These are phyloP conservation scores for Lysiphlebus fabarum DNA, from an alignment of 1,140 invertebrate genomes.

Conservation along the genomic window DNA sequence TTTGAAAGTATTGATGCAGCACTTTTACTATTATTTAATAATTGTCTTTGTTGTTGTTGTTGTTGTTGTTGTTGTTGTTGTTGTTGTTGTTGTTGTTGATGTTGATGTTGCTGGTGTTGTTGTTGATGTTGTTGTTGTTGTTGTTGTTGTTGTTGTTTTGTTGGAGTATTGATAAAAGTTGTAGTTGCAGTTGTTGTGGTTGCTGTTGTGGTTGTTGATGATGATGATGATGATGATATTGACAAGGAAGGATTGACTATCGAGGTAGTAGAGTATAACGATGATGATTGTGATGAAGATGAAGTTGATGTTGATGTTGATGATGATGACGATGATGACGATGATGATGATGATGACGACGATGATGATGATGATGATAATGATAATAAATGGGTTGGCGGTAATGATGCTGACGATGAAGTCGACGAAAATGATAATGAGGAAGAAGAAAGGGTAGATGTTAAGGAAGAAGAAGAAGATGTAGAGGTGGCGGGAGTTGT, in stretches of 20 bases:
- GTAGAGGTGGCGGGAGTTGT: neutral
- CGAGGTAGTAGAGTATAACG: constrained; percentile 10
- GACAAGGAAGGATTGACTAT: constrained; percentile 11
- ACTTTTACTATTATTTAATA: constrained; percentile 38
- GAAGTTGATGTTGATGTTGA: constrained; percentile 2
- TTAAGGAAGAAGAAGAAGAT: constrained; percentile 9
- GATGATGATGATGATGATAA: constrained; percentile 17
- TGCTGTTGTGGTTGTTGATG: constrained; percentile 3
- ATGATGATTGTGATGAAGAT: constrained; percentile 4
- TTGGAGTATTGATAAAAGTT: constrained; percentile 7
- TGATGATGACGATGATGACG: constrained; percentile 16
- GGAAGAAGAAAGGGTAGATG: constrained; percentile 12
- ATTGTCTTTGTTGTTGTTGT: constrained; percentile 39
- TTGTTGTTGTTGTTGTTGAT: constrained; percentile 4
- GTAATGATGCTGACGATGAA: constrained; percentile 9
- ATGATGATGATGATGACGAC: constrained; percentile 1
- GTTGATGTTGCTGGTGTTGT: neutral
- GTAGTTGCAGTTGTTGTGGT: constrained; percentile 1
- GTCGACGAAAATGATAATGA: constrained; percentile 16
- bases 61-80: constrained; percentile 15
- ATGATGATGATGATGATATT: constrained; percentile 1
- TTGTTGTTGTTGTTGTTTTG: neutral
- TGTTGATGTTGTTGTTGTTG: constrained; percentile 6
- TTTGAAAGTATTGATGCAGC: constrained; percentile 47
- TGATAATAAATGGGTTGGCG: neutral